Percentiles rank a stretch among this genome's conserved stretches.
These are phyloP conservation scores for Caenorhabditis panamensis DNA, from an alignment of 2,888 invertebrate species.

Conservation along the genomic window DNA sequence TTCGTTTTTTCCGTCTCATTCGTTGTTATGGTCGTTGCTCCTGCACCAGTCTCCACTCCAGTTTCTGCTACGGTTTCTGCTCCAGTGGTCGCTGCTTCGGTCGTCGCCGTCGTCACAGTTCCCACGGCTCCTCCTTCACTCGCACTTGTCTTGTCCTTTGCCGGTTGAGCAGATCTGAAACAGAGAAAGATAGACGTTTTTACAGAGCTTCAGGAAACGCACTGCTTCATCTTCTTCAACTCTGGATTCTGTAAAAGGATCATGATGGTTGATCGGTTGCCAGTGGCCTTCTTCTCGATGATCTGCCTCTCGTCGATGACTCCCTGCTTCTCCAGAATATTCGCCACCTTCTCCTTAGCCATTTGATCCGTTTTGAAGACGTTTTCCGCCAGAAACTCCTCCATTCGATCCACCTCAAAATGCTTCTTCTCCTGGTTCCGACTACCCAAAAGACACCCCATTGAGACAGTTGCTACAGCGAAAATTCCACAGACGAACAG, in stretches of 20 bases:
- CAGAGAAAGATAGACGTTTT: not conserved
- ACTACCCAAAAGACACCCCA: conserved; percentile 40
- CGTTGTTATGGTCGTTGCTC: conserved; percentile 6
- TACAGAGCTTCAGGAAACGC: not conserved
- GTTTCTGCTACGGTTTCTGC: conserved; percentile 2
- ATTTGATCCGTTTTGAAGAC: conserved; percentile 57
- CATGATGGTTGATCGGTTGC: conserved; percentile 55
- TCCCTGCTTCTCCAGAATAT: conserved; percentile 40
- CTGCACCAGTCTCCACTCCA: not conserved
- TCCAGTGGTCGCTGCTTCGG: not conserved
- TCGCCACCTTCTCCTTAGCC: conserved; percentile 49
- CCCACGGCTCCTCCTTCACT: not conserved
- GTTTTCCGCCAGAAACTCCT: conserved; percentile 58
- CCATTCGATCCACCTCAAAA: conserved; percentile 57
- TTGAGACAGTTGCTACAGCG: conserved; percentile 25
- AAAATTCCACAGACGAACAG: conserved; percentile 42
- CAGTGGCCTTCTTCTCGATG: conserved; percentile 36
- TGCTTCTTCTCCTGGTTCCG: conserved; percentile 35
- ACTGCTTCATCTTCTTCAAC: conserved; percentile 1
- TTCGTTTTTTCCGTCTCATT: conserved; percentile 20
- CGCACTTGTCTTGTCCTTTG: conserved; percentile 9
- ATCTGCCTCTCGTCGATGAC: conserved; percentile 37
- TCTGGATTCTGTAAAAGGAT: conserved; percentile 43
- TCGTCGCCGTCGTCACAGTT: not conserved
- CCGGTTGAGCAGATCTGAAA: not conserved